Evolutionary conservation across 2,113 vertebrate genomes (phyloP).

Genomic region (Phylloscopus whistleri): DNA sequence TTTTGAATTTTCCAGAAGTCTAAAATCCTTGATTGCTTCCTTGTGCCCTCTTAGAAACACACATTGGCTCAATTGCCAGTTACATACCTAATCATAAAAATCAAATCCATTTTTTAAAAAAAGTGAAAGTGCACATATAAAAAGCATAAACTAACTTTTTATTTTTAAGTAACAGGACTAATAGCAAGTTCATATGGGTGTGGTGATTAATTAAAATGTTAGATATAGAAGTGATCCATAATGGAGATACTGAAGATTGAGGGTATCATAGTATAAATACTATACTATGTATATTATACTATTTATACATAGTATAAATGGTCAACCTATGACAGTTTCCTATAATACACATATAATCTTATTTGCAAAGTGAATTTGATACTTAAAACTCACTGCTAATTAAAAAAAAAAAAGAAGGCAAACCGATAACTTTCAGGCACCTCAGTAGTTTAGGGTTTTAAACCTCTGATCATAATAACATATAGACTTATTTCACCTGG

Average conservation of each 20-base stretch:
- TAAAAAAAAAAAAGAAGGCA: background rate
- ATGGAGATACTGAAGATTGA: background rate
- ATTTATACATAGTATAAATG: no score
- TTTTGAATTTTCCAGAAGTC: conserved; percentile 73
- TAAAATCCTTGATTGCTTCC: conserved; percentile 88
- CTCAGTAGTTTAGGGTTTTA: background rate
- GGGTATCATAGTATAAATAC: background rate
- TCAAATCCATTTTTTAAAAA: background rate
- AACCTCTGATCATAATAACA: background rate
- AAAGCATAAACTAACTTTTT: background rate
- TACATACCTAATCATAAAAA: conserved; percentile 83
- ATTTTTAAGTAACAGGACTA: background rate
- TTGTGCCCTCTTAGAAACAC: conserved; percentile 81
- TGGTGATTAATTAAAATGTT: background rate
- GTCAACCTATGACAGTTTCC: background rate
- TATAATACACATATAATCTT: background rate
- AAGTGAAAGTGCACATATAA: background rate
- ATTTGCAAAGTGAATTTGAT: background rate
- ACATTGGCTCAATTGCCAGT: conserved; percentile 78
- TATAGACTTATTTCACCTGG: background rate
- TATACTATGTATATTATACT: no score
- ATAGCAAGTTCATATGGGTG: background rate
- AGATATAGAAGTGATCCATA: background rate
- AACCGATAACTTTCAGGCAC: background rate
- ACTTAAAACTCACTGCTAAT: background rate